Conservation (phyloP, 2,797 vertebrate genomes). For the Sebastes matsubarae region DNA sequence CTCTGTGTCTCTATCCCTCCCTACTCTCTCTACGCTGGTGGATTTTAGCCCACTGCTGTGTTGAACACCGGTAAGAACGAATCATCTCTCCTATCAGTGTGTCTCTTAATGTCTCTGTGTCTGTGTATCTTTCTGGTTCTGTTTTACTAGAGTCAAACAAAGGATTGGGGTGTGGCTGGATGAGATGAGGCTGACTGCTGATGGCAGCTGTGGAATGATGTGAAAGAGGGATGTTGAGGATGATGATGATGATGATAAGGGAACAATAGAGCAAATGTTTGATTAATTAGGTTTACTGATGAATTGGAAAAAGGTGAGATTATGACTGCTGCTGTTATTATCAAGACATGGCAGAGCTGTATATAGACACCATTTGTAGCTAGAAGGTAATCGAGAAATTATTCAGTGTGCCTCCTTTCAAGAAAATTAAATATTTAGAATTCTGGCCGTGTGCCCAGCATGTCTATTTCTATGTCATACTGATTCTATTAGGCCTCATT, state of each 20-base stretch:
- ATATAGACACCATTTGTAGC: neutral
- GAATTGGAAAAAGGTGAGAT: neutral
- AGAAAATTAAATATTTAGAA: neutral
- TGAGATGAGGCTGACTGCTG: constrained; percentile 34
- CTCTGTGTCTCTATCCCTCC: constrained; percentile 53
- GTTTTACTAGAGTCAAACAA: constrained; percentile 63
- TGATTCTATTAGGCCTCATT: constrained; percentile 34
- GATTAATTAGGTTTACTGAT: constrained; percentile 10
- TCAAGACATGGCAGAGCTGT: neutral
- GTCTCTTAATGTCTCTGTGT: constrained; percentile 5
- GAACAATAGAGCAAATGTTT: constrained; percentile 29
- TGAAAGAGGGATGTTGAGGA: constrained; percentile 4
- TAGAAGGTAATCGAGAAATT: neutral
- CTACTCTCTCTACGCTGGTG: constrained; percentile 52
- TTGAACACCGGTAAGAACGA: constrained; percentile 72
- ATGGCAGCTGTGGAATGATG: constrained; percentile 41
- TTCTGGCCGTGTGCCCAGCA: constrained; percentile 17
- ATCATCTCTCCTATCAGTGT: constrained; percentile 12
- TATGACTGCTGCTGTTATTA: neutral
- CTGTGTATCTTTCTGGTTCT: constrained; percentile 20
- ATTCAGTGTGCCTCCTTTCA: constrained; percentile 1
- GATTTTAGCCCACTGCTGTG: constrained; percentile 65
- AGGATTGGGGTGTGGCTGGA: constrained; percentile 79
- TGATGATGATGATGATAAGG: constrained; percentile 1
- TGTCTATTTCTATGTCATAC: constrained; percentile 16